Percentiles rank a stretch among this genome's conserved stretches.
Conservation (phyloP, 2,113 vertebrate species). For the Menura novaehollandiae region DNA sequence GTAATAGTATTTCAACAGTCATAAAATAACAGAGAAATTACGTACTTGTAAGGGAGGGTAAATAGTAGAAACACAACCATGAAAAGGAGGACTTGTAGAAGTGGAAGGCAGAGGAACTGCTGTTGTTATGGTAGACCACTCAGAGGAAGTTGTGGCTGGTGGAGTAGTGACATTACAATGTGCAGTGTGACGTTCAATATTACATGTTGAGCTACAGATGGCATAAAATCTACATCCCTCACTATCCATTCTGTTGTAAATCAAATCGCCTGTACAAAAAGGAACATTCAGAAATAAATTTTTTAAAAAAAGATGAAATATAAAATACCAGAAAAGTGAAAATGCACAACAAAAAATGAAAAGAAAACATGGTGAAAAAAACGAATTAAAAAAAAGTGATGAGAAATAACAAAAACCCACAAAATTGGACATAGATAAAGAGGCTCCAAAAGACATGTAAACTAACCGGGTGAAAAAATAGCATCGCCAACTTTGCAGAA, state of each 20-base stretch:
- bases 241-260: conserved; percentile 77
- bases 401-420: accelerated
- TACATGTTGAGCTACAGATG: conserved; percentile 71
- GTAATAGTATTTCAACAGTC: accelerated
- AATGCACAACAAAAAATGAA: accelerated
- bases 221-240: conserved; percentile 73
- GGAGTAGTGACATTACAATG: not conserved
- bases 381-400: accelerated
- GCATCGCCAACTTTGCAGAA: conserved; percentile 10
- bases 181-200: conserved; percentile 6
- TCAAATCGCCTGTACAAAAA: conserved; percentile 45
- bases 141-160: not conserved
- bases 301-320: accelerated
- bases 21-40: accelerated
- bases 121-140: not conserved
- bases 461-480: conserved; percentile 32
- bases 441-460: accelerated
- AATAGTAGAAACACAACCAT: conserved; percentile 6
- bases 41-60: conserved; percentile 34
- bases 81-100: accelerated
- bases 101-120: not conserved
- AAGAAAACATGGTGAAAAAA: accelerated
- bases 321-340: accelerated
- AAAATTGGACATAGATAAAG: accelerated
- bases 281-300: accelerated